Evolutionary conservation across 1,140 invertebrate genomes (phyloP).

Genomic region (Brachionus angularis): DNA sequence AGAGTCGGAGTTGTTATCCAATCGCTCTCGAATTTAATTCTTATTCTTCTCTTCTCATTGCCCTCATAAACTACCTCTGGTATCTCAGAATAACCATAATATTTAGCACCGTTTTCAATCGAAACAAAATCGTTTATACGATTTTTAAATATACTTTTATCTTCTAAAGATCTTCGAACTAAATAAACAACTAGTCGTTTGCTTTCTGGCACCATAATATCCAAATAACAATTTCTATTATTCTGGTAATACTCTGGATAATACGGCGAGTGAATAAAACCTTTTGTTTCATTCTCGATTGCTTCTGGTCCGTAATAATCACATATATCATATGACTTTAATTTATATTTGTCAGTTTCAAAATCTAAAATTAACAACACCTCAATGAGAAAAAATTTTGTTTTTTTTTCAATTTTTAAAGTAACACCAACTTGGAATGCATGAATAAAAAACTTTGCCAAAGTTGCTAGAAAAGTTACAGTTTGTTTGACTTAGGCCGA

Average conservation of each 20-base stretch:
- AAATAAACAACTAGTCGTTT: constrained; percentile 24
- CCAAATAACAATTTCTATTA: constrained; percentile 34
- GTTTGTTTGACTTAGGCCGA: constrained; percentile 1
- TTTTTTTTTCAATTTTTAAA: not conserved
- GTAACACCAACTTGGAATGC: constrained; percentile 36
- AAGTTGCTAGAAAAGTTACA: constrained; percentile 34
- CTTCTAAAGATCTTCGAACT: constrained; percentile 18
- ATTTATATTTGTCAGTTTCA: constrained; percentile 14
- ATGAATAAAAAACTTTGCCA: constrained; percentile 23
- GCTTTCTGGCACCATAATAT: not conserved
- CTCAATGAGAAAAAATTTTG: not conserved
- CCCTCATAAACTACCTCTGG: constrained; percentile 35
- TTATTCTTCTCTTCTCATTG: not conserved
- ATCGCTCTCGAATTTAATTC: constrained; percentile 15
- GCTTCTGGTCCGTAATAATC: constrained; percentile 9
- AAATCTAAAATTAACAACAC: constrained; percentile 12
- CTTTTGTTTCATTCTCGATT: not conserved
- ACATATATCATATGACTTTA: constrained; percentile 27
- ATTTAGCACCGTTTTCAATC: constrained; percentile 15
- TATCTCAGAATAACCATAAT: constrained; percentile 8
- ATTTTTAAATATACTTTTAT: constrained; percentile 9
- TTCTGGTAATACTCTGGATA: constrained; percentile 34
- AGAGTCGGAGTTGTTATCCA: constrained; percentile 25
- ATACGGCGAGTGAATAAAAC: constrained; percentile 37
- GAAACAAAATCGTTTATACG: constrained; percentile 22